Percentiles rank a stretch among this genome's conserved stretches.
Conservation (phyloP, 2,888 invertebrate genomes). For the Pachliopta kotzebuea region DNA sequence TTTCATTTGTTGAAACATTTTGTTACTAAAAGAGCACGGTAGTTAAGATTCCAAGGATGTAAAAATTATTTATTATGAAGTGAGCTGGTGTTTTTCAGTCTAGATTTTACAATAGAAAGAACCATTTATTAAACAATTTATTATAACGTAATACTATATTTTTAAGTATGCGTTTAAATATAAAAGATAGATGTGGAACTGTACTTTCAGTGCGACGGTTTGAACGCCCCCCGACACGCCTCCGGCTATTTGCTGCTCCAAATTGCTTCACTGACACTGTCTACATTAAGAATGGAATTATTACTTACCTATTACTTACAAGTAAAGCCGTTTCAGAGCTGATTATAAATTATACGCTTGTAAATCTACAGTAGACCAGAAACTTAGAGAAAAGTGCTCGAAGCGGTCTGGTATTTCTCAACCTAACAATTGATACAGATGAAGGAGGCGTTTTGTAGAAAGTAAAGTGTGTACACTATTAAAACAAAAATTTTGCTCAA, state of each 20-base stretch:
- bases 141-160: too few relatives aligned
- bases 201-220: constrained; percentile 32
- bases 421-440: background rate
- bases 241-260: constrained; percentile 42
- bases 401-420: background rate
- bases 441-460: background rate
- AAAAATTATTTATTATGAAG: background rate
- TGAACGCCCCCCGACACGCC: constrained; percentile 42
- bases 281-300: constrained; percentile 33
- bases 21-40: background rate
- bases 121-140: too few relatives aligned
- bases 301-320: constrained; percentile 24
- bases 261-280: constrained; percentile 39
- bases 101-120: too few relatives aligned
- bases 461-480: background rate
- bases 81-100: background rate
- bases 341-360: constrained; percentile 24
- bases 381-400: constrained; percentile 4
- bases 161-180: too few relatives aligned
- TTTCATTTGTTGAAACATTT: background rate
- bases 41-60: background rate
- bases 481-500: background rate
- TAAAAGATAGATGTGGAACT: constrained; percentile 19
- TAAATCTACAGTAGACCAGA: constrained; percentile 4
- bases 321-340: constrained; percentile 13